Evolutionary conservation across 2,888 invertebrate species (phyloP), one percentile per base, ranked within the genome.

Genomic region (Pterobdella sp.): DNA sequence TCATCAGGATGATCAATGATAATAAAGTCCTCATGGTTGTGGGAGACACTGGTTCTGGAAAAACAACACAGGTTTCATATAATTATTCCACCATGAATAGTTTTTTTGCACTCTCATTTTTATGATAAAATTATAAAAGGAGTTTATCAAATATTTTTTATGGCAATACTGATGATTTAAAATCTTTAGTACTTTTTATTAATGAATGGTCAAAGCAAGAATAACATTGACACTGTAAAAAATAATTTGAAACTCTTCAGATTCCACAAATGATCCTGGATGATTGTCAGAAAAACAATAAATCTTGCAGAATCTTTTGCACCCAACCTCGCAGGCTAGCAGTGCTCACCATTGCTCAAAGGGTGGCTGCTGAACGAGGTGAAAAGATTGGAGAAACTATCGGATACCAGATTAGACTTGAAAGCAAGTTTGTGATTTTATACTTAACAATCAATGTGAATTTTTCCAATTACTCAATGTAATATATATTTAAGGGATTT

Each of bases 321-420:
- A 93, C 94, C 0, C 94, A 97, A 84, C 96, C 97, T 0, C 86
- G 95, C 66, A 87, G 95, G 78, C 88, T 97, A 72, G 91, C 94
- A 0, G 94, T 95, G 0, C 89, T 94, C 0, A 89, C 92, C 0
- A 90, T 94, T 0, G 90, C 94, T 0, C 92, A 93, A 80, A 86
- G 96, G 80, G 94, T 95, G 0, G 90, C 94, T 0, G 88, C 89
- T 2, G 95, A 96, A 83, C 86, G 94, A 72, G 86, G 85, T n/a
- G 94, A 94, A 82, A 88, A 86, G 79, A 86, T 91, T 35, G 92
- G 92, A 0, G 88, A 89, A 75, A 88, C 89, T 0, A 89, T 94
- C 63, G 94, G 94, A 4, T 94, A 92, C 82, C 94, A 94, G 84
- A 93, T 95, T 77, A 88, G 93, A 64, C 85, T 96, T 76, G 95